Base-by-base conservation (phyloP, 1,140 invertebrate species). In the Belonocnema kinseyi region DNA sequence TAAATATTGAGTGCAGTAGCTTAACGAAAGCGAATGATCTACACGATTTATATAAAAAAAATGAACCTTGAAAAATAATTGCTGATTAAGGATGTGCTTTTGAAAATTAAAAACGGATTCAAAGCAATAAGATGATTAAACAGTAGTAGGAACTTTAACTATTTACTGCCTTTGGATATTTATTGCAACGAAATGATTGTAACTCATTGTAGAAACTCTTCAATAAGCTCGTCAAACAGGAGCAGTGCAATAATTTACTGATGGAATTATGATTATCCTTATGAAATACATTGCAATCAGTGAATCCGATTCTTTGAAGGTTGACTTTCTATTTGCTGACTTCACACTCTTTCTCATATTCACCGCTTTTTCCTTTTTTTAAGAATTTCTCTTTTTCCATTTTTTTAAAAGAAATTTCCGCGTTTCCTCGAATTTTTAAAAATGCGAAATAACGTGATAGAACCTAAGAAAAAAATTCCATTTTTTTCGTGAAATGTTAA, bases 81-180 rank as follows among this genome's bases (percentile, higher is more conserved):
- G 21, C 33, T 40, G 40, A 66, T 66, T 66, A 14, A 33, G 40
- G 21, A 1, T 33, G 26, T 8, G 26, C 26, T 12, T 12, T 66
- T 33, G 26, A 26, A 66, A 40, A 40, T 16, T 12, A 16, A 66
- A 66, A 66, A 16, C 58, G 16, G 21, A 21, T 16, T 61, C 14
- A 26, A n/a, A 40, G 33, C 14, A 40, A 46, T 66, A 8, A 26
- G 61, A 61, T 26, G 16, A 40, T 66, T 66, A 56, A 12, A 56
- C 3, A 19, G 11, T 19, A 17, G 13, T 17, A 6, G 33, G 16
- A 40, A 66, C 10, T 46, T 40, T 66, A 40, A 66, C 40, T 66
- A 66, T 66, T 66, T 40, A 66, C 16, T 40, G 21, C 33, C n/a
- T 26, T 40, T 8, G 12, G 61, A 66, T n/a, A n/a, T 66, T 66